Evolutionary conservation across 2,888 invertebrate genomes (phyloP), one percentile per base, ranked within the genome.

Genomic region (Eilema griseolum): DNA sequence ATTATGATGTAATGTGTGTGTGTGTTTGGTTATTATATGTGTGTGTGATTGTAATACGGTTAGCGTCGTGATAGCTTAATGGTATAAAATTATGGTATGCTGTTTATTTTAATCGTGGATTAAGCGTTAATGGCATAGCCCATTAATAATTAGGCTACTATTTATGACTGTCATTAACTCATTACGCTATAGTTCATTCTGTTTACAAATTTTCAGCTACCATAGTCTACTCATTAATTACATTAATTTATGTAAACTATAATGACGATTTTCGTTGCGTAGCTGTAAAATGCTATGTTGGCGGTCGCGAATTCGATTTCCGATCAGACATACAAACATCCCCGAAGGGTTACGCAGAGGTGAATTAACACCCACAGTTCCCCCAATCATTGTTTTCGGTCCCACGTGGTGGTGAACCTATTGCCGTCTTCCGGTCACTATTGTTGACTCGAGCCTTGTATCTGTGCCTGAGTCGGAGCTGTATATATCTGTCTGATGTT

Each of bases 71-170:
- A 59, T 57, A 57, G 60, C 60, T 14, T 26, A 24, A 63, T 31
- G 23, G 20, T 56, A 60, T 72, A 69, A 72, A 72, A 70, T 69
- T 65, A 61, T 62, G 69, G 62, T 61, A 59, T 46, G 63, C 23
- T 28, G 52, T 65, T 65, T 52, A 46, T 37, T 37, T 62, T 62
- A 37, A 37, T 62, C 23, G 52, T 56, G 46, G 20, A 23, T 66
- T n/a, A 56, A 28, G 33, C 28, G n/a, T n/a, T 31, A 24, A 33
- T 24, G 26, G 46, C 16, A 16, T 14, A 14, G 24, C 41, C 16
- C 24, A 31, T 52, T 52, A 52, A 52, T 52, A 52, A 52, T 52
- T 52, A 20, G 52, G 52, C 20, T n/a, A 8, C 52, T 52, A 7
- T 52, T 52, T n/a, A 52, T 52, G n/a, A 52, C n/a, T 52, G 52